Conservation (phyloP, 2,888 invertebrate species). For the Griposia aprilina region DNA sequence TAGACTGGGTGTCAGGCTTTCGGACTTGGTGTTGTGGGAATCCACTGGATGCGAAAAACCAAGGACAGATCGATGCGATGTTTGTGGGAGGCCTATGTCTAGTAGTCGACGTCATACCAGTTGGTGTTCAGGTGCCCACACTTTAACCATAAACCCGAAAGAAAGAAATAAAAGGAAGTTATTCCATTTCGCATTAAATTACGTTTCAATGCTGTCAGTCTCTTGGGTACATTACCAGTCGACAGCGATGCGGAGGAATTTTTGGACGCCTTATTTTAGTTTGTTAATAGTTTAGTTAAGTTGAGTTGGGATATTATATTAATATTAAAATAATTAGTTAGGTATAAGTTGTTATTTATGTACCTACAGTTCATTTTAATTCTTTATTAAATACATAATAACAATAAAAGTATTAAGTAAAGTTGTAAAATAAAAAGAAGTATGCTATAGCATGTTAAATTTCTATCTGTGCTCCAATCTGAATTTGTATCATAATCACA, state of each 20-base stretch:
- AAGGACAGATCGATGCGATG: neutral
- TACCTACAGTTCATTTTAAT: too few relatives aligned
- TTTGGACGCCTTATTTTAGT: too few relatives aligned
- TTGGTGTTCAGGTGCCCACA: neutral
- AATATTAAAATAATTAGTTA: neutral
- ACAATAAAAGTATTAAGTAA: too few relatives aligned
- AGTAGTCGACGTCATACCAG: neutral
- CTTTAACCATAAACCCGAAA: neutral
- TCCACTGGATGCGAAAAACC: neutral
- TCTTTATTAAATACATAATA: too few relatives aligned
- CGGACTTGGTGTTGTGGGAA: neutral
- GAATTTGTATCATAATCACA: slow-evolving; percentile 40
- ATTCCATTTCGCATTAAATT: neutral
- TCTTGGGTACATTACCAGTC: too few relatives aligned
- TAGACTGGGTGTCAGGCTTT: neutral
- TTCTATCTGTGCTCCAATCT: slow-evolving; percentile 31
- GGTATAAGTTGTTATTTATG: too few relatives aligned
- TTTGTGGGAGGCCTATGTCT: neutral
- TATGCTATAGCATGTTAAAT: neutral
- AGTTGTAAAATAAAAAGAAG: too few relatives aligned
- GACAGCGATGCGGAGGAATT: too few relatives aligned
- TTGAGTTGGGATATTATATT: neutral
- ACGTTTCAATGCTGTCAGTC: too few relatives aligned
- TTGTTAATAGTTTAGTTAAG: too few relatives aligned
- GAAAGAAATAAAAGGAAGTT: neutral